These are phyloP conservation scores for Euwallacea similis DNA, from an alignment of 1,140 invertebrate genomes.

Conservation along the genomic window DNA sequence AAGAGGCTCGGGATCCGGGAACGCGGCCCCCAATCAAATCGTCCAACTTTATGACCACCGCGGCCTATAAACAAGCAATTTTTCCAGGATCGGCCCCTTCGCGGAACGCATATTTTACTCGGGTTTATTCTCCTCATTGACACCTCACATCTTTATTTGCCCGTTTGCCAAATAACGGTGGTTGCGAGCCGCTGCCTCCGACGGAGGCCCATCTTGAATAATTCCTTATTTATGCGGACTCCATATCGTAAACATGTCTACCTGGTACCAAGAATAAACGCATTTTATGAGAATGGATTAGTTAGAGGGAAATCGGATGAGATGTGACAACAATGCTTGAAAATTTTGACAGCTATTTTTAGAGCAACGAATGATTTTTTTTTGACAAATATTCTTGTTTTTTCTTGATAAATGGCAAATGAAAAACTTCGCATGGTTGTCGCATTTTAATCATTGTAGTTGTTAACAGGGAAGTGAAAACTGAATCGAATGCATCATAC, in stretches of 20 bases:
- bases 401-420: neutral
- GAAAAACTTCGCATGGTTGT: neutral
- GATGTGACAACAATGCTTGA: neutral
- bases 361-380: neutral
- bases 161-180: conserved; percentile 22
- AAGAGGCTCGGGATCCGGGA: neutral
- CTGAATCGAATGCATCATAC: no score
- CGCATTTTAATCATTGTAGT: no score
- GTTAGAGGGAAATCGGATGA: neutral
- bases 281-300: neutral
- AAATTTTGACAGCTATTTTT: neutral
- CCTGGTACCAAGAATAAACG: neutral
- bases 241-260: neutral
- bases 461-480: no score
- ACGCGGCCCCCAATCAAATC: conserved; percentile 20
- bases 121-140: conserved; percentile 33
- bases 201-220: conserved; percentile 4
- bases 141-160: conserved; percentile 32
- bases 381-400: neutral
- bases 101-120: conserved; percentile 29
- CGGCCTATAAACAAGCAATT: conserved; percentile 29
- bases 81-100: conserved; percentile 14
- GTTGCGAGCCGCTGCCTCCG: no score
- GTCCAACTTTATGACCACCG: conserved; percentile 12
- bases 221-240: neutral